These are phyloP conservation scores for Myiotriccus ornatus DNA, from an alignment of 2,797 vertebrate species.

Conservation along the genomic window DNA sequence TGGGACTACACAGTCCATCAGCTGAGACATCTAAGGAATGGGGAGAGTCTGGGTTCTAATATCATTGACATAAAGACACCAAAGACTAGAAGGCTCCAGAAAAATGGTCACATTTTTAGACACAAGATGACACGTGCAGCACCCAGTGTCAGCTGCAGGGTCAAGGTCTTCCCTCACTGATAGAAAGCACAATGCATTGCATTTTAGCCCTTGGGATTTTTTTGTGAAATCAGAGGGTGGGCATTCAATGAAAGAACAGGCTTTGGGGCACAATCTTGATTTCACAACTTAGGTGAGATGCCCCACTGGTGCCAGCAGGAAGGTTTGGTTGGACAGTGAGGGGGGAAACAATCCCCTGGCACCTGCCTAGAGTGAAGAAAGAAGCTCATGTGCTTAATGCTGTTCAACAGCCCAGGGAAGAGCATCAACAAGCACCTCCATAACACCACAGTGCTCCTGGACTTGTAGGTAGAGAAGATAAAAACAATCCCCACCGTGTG, in stretches of 20 bases:
- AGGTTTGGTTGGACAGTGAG: not conserved
- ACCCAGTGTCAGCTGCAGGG: not conserved
- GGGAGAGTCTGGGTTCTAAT: not conserved
- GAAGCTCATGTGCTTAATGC: not conserved
- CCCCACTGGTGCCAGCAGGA: not conserved
- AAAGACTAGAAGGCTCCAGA: not conserved
- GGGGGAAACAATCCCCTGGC: not conserved
- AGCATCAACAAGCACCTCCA: not conserved
- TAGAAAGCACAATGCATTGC: not conserved
- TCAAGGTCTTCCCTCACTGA: not conserved
- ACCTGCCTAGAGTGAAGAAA: not conserved
- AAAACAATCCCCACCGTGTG: not conserved
- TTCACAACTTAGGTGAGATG: not conserved
- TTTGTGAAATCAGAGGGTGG: not conserved
- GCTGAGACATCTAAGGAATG: not conserved
- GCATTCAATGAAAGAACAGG: not conserved
- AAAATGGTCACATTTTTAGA: not conserved
- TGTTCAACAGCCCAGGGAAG: not conserved
- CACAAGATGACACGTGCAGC: not conserved
- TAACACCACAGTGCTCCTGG: not conserved
- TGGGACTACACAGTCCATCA: accelerated
- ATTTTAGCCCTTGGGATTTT: not conserved
- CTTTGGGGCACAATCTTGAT: not conserved
- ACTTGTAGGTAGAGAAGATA: not conserved
- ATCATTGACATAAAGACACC: not conserved